phyloP scores from a whole-genome alignment of 37 sponge, comb jelly and placozoan species.

The Eunapius fragilis region DNA sequence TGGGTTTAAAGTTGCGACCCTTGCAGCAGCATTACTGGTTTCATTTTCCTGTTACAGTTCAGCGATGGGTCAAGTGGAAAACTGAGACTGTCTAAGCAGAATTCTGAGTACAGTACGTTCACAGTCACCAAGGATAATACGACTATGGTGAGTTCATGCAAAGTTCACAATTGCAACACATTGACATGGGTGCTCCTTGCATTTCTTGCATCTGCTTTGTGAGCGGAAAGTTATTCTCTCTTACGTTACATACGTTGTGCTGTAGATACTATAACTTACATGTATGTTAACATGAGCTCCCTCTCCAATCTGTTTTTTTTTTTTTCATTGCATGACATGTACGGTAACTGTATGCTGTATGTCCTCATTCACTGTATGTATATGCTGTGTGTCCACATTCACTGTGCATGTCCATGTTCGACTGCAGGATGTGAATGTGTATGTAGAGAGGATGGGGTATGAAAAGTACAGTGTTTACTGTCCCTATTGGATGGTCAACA shows the following conservation, averaged over 20 bases:
- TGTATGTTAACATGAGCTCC: too few relatives aligned
- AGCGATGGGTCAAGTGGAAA: slow-evolving; percentile 26
- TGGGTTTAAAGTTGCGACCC: too few relatives aligned
- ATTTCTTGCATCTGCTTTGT: too few relatives aligned
- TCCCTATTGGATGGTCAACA: slow-evolving; percentile 92
- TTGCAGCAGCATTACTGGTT: too few relatives aligned
- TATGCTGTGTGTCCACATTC: not conserved
- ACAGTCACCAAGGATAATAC: not conserved
- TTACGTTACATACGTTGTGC: too few relatives aligned
- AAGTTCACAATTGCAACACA: not conserved
- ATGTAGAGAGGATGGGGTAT: slow-evolving; percentile 54
- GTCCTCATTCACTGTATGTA: not conserved
- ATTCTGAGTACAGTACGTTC: slow-evolving; percentile 23
- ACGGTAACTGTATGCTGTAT: not conserved
- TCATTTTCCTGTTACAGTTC: slow-evolving; percentile 1
- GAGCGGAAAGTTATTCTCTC: too few relatives aligned
- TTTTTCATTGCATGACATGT: too few relatives aligned
- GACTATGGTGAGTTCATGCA: slow-evolving; percentile 7
- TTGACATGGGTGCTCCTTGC: too few relatives aligned
- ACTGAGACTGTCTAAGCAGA: slow-evolving; percentile 18
- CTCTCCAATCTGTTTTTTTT: too few relatives aligned
- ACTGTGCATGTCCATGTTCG: too few relatives aligned
- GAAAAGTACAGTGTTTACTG: slow-evolving; percentile 62
- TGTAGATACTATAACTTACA: too few relatives aligned
- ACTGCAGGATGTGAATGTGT: slow-evolving; percentile 42